phyloP scores from a whole-genome alignment of 2,797 vertebrate genomes.

The Vireo griseus region DNA sequence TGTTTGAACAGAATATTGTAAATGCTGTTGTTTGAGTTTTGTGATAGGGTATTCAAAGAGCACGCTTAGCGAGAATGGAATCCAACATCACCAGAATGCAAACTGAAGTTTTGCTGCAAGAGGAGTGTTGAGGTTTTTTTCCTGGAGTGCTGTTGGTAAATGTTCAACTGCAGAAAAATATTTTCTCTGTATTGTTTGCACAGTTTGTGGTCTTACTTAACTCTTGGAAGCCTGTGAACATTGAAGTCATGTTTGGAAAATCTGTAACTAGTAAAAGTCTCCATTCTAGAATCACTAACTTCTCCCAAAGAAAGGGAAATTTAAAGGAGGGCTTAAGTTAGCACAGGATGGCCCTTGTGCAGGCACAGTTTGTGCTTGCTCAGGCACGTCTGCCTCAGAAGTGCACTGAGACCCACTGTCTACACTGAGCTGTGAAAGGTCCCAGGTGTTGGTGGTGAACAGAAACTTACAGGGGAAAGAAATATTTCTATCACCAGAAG shows the following conservation, averaged over 20 bases:
- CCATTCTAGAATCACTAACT: neutral
- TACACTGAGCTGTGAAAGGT: neutral
- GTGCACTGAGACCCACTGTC: neutral
- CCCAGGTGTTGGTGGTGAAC: neutral
- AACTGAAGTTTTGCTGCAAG: neutral
- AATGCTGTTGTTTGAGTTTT: neutral
- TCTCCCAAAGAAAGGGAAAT: neutral
- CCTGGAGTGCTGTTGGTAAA: neutral
- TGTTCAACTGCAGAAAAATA: neutral
- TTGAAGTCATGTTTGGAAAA: neutral
- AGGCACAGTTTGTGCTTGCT: neutral
- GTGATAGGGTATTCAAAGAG: neutral
- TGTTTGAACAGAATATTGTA: neutral
- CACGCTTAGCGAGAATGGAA: neutral
- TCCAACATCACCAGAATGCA: neutral
- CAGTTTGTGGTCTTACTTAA: neutral
- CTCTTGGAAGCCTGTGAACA: neutral
- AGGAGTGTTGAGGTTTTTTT: neutral
- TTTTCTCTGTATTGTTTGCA: neutral
- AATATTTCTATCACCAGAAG: neutral
- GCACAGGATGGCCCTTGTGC: neutral
- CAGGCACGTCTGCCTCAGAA: neutral
- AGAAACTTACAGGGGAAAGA: constrained; percentile 2
- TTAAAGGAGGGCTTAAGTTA: neutral
- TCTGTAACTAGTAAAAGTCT: neutral